Percentiles rank a stretch among this genome's conserved stretches.
These are phyloP conservation scores for Penaeus indicus DNA, from an alignment of 1,140 invertebrate genomes.

Conservation along the genomic window DNA sequence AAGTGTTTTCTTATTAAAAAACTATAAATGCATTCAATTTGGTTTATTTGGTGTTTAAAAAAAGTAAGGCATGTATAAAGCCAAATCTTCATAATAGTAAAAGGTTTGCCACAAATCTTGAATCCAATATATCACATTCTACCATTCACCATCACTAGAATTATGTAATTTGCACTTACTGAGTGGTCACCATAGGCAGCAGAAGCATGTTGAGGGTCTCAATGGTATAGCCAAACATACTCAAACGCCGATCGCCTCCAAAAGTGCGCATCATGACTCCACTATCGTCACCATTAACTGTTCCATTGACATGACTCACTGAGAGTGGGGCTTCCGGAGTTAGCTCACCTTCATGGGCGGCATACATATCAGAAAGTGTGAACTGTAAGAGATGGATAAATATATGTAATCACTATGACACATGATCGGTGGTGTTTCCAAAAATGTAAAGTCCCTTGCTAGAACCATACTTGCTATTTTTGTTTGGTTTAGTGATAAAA, in stretches of 20 bases:
- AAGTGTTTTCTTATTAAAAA: too few relatives aligned
- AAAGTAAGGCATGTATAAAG: too few relatives aligned
- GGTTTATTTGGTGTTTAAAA: too few relatives aligned
- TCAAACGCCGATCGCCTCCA: constrained; percentile 83
- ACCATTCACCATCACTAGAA: background rate
- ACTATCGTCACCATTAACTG: constrained; percentile 68
- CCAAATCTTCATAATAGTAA: too few relatives aligned
- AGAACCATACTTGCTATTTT: too few relatives aligned
- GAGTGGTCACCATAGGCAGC: constrained; percentile 95
- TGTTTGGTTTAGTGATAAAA: too few relatives aligned
- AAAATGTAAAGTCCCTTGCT: too few relatives aligned
- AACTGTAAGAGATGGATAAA: constrained; percentile 73
- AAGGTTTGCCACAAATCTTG: too few relatives aligned
- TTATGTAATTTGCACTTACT: constrained; percentile 76
- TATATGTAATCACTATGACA: background rate
- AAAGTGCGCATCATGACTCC: constrained; percentile 68
- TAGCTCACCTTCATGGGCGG: constrained; percentile 68
- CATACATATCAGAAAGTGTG: constrained; percentile 78
- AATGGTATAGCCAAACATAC: constrained; percentile 93
- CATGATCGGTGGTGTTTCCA: background rate
- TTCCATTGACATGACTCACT: constrained; percentile 52
- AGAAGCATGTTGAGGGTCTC: constrained; percentile 96
- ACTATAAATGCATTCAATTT: too few relatives aligned
- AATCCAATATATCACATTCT: too few relatives aligned
- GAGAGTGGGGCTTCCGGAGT: constrained; percentile 62